A percentile compares a stretch with the other conserved stretches of the same genome.
These are phyloP conservation scores for Acrobasis consociella DNA, from an alignment of 2,888 invertebrate species.

Conservation along the genomic window DNA sequence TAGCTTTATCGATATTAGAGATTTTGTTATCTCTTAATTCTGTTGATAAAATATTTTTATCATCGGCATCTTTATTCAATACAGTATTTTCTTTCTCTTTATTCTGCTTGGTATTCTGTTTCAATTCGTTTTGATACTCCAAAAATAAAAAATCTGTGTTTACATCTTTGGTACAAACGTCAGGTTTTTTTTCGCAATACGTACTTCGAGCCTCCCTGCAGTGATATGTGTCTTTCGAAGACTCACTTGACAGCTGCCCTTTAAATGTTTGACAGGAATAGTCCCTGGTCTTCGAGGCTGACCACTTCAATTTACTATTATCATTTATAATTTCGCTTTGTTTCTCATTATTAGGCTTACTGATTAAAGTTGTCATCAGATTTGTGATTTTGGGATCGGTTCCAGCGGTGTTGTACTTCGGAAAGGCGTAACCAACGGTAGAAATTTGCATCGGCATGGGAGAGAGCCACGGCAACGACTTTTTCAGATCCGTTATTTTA, in stretches of 20 bases:
- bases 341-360: constrained; percentile 16
- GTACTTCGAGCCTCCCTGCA: not conserved
- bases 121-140: not conserved
- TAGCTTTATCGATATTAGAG: constrained; percentile 24
- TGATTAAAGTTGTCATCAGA: constrained; percentile 27
- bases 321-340: constrained; percentile 1
- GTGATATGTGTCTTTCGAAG: not conserved
- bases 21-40: not conserved
- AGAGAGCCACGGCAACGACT: constrained; percentile 41
- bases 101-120: not conserved
- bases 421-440: constrained; percentile 63
- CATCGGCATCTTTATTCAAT: constrained; percentile 8
- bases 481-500: constrained; percentile 41
- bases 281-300: constrained; percentile 3
- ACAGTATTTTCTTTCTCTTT: not conserved
- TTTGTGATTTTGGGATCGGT: constrained; percentile 10
- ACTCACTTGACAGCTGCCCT: constrained; percentile 13
- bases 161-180: not conserved
- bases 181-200: not conserved
- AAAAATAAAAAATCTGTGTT: not conserved
- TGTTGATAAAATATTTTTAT: not conserved
- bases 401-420: constrained; percentile 36
- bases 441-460: constrained; percentile 60
- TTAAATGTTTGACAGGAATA: constrained; percentile 13
- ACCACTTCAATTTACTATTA: not conserved